Percentiles rank a stretch among this genome's conserved stretches.
These are phyloP conservation scores for Drosophila pandora DNA, from an alignment of 1,140 invertebrate genomes.

Conservation along the genomic window DNA sequence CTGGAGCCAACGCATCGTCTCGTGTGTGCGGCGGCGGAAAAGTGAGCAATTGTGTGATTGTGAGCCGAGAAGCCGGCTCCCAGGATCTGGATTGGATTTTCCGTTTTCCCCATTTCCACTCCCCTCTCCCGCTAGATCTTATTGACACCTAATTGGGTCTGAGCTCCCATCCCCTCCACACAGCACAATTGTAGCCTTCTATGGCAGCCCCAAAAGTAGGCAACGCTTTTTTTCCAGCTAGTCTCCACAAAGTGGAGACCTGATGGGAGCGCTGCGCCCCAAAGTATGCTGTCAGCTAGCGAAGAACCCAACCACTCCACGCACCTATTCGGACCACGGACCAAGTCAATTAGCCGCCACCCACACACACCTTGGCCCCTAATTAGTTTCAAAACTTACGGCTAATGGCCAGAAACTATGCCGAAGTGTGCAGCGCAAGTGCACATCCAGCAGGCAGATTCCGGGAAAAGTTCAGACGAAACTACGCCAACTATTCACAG, in stretches of 20 bases:
- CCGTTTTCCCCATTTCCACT: not conserved
- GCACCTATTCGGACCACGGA: conserved; percentile 6
- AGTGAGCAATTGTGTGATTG: conserved; percentile 67
- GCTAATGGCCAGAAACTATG: conserved; percentile 22
- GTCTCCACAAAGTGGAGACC: no score
- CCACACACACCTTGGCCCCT: not conserved
- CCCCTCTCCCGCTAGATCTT: conserved; percentile 27
- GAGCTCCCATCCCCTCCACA: not conserved
- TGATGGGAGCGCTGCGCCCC: no score
- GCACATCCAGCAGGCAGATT: conserved; percentile 11
- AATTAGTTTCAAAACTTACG: conserved; percentile 24
- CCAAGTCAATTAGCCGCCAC: conserved; percentile 21
- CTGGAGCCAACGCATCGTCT: conserved; percentile 1
- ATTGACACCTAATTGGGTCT: conserved; percentile 69
- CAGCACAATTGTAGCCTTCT: no score
- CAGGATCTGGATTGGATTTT: not conserved
- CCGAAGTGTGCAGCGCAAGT: conserved; percentile 5
- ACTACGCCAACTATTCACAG: conserved; percentile 36
- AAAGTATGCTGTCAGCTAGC: no score
- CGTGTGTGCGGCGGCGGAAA: conserved; percentile 17
- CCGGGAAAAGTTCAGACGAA: conserved; percentile 18
- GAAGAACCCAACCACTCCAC: conserved; percentile 7
- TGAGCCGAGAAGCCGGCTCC: conserved; percentile 41
- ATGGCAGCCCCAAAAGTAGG: not conserved
- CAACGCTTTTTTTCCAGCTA: not conserved